Evolutionary conservation across 2,888 invertebrate genomes (phyloP), one percentile per base, ranked within the genome.

Genomic region (Brachylomia viminalis): DNA sequence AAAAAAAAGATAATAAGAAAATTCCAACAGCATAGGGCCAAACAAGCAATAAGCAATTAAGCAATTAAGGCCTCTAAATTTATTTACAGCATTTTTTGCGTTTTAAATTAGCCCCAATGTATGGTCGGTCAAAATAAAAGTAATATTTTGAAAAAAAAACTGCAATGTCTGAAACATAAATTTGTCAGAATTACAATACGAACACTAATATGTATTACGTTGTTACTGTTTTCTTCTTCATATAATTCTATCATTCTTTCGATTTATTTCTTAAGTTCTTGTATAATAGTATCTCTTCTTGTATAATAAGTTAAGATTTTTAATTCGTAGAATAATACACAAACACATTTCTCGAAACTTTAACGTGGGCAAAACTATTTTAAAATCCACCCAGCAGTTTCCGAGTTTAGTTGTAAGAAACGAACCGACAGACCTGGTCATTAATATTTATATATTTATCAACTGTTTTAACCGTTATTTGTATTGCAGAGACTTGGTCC

Each of bases 371-470:
- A 56, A 45, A 83, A 71, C 23, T 62, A 45, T 38, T 67, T 47
- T 6, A 54, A 38, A 62, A 79, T 49, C 54, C 47, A 42, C 54
- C 3, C 54, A 61, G 49, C n/a, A 30, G 47, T 67, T 81, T 75
- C 20, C 13, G 58, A 71, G 58, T 45, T 80, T 7, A 54, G 17
- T 27, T 67, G 23, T 17, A 52, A 54, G 13, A 33, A 67, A 72
- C 65, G 15, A 54, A 68, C 59, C 6, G 52, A 82, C 85, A 82
- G 85, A 85, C 72, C 76, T 72, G 69, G 49, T 66, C 33, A 49
- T 56, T 70, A 58, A 17, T 59, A 27, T 80, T 33, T 64, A 62
- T 70, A 64, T 64, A 58, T 73, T 62, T 70, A 58, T 67, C 52
- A 77, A 30, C 27, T 45, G 27, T 17, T 68, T 33, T 78, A 83